phyloP scores from a whole-genome alignment of 2,113 vertebrate genomes.

The Albula goreensis region DNA sequence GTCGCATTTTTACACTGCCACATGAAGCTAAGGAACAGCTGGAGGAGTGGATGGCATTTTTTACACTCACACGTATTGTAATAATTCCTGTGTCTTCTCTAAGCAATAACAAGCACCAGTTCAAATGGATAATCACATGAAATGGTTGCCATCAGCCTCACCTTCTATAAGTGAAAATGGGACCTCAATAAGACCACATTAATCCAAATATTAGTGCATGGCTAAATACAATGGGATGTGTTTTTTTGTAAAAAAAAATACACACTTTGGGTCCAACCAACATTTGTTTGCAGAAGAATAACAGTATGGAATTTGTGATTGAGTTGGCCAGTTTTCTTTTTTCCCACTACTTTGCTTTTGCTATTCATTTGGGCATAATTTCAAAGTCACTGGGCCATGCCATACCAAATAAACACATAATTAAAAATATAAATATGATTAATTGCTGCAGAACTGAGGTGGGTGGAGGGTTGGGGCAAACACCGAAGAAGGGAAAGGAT shows the following conservation, averaged over 20 bases:
- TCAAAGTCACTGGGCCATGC: neutral
- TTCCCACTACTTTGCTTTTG: neutral
- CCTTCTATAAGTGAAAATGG: neutral
- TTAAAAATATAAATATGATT: slow-evolving; percentile 13
- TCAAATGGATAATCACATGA: neutral
- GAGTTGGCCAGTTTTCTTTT: neutral
- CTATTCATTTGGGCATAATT: neutral
- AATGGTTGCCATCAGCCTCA: neutral
- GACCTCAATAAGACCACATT: no score
- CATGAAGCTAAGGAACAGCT: slow-evolving; percentile 39
- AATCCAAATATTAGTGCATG: no score
- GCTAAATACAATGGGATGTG: neutral
- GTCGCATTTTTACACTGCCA: neutral
- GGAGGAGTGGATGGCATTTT: slow-evolving; percentile 32
- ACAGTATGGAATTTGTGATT: neutral
- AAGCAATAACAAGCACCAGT: neutral
- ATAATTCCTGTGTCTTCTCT: neutral
- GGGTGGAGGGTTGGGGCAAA: neutral
- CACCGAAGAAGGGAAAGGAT: slow-evolving; percentile 12
- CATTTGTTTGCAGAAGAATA: neutral
- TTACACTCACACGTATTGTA: neutral
- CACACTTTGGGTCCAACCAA: neutral
- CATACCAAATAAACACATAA: neutral
- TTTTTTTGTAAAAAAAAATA: neutral
- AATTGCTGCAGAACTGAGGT: neutral